phyloP scores from a whole-genome alignment of 1,140 invertebrate species.

The Chymomyza costata region DNA sequence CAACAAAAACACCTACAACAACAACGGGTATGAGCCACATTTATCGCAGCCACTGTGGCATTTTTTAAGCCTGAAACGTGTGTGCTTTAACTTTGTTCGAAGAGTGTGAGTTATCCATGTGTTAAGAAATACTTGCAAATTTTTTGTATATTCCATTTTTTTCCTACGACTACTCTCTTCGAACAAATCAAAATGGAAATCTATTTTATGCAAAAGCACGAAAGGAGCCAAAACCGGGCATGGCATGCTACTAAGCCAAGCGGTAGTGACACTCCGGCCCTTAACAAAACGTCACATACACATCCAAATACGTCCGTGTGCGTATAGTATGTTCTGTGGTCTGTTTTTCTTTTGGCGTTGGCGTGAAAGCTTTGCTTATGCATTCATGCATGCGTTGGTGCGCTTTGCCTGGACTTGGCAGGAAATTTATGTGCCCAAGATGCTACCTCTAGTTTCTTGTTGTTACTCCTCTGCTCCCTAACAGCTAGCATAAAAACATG shows the following conservation, averaged over 20 bases:
- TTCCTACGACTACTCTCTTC: conserved; percentile 18
- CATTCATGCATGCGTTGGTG: conserved; percentile 61
- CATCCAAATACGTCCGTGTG: conserved; percentile 1
- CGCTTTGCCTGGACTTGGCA: conserved; percentile 37
- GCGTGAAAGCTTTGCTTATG: conserved; percentile 66
- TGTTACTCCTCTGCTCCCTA: conserved; percentile 21
- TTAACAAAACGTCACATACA: conserved; percentile 4
- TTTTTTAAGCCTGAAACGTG: conserved; percentile 61
- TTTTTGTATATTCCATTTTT: neutral
- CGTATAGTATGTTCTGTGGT: conserved; percentile 6
- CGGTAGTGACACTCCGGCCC: conserved; percentile 9
- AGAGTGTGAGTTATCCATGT: no score
- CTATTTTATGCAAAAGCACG: conserved; percentile 69
- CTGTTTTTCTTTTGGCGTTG: conserved; percentile 24
- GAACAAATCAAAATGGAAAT: conserved; percentile 60
- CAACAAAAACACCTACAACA: conserved; percentile 57
- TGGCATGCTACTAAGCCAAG: conserved; percentile 43
- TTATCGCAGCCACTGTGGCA: conserved; percentile 60
- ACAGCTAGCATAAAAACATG: no score
- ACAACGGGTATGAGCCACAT: conserved; percentile 55
- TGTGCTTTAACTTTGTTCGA: conserved; percentile 13
- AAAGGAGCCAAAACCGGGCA: conserved; percentile 9
- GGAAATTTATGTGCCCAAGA: conserved; percentile 71
- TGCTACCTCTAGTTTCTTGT: conserved; percentile 42
- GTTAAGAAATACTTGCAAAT: no score